Evolutionary conservation across 2,888 invertebrate species (phyloP).

Genomic region (Idaea biselata): DNA sequence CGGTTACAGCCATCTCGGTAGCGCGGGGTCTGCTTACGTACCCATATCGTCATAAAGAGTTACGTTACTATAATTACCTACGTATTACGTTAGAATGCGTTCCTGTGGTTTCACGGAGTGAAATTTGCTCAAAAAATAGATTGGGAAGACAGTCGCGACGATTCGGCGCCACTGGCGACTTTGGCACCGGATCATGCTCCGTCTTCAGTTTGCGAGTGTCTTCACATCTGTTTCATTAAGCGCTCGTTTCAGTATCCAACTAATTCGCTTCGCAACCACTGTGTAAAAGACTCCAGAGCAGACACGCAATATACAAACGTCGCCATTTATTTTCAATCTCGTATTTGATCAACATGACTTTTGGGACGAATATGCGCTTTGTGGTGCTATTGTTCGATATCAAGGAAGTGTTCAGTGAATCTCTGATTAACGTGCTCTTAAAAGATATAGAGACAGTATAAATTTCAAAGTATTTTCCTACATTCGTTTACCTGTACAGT

Average conservation of each 20-base stretch:
- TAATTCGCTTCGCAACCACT: constrained; percentile 64
- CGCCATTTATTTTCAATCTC: constrained; percentile 48
- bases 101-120: constrained; percentile 20
- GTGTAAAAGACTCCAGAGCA: constrained; percentile 50
- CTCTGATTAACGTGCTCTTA: constrained; percentile 67
- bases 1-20: too few relatives aligned
- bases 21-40: too few relatives aligned
- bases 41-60: too few relatives aligned
- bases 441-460: constrained; percentile 64
- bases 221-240: constrained; percentile 75
- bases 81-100: constrained; percentile 4
- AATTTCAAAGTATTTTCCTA: constrained; percentile 42
- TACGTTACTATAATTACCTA: background rate
- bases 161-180: constrained; percentile 62
- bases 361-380: constrained; percentile 61
- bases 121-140: constrained; percentile 58
- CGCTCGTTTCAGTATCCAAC: constrained; percentile 71
- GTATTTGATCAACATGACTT: constrained; percentile 43
- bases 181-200: constrained; percentile 66
- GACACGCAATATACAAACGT: constrained; percentile 44
- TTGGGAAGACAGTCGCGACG: constrained; percentile 49
- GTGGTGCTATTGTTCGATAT: constrained; percentile 70
- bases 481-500: constrained; percentile 33
- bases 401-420: constrained; percentile 77
- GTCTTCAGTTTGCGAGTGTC: constrained; percentile 69